Evolutionary conservation across 2,113 vertebrate genomes (phyloP).

Genomic region (Riparia riparia): DNA sequence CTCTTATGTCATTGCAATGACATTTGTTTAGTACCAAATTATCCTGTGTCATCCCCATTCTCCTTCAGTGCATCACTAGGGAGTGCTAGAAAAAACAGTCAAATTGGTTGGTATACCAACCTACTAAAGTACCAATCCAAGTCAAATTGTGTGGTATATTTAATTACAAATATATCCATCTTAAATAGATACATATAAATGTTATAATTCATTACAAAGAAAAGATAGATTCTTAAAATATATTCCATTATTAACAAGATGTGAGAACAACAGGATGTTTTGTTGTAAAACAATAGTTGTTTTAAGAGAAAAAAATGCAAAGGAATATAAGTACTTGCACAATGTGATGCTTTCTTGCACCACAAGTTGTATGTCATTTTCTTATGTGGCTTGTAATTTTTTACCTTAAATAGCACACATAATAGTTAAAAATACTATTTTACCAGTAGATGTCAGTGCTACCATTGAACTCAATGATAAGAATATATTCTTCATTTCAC

Average conservation of each 20-base stretch:
- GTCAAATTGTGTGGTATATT: neutral
- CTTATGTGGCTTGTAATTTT: neutral
- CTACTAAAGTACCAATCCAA: neutral
- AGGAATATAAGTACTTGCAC: neutral
- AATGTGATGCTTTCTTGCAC: neutral
- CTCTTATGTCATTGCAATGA: neutral
- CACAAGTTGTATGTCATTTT: neutral
- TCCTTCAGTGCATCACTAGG: neutral
- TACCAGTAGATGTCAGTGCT: conserved; percentile 81
- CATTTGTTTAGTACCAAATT: neutral
- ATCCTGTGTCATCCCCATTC: neutral
- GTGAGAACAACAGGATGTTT: neutral
- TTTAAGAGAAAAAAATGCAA: neutral
- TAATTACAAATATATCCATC: neutral
- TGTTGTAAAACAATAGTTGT: neutral
- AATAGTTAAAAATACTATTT: conserved; percentile 10
- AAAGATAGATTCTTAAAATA: neutral
- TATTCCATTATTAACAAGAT: neutral
- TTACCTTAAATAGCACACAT: neutral
- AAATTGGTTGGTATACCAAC: neutral
- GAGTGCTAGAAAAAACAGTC: fast-evolving
- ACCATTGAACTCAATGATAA: conserved; percentile 60
- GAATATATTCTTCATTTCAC: neutral
- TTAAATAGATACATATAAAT: neutral
- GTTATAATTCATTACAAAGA: neutral